Evolutionary conservation across 2,113 vertebrate species (phyloP).

Genomic region (Craseonycteris thonglongyai): DNA sequence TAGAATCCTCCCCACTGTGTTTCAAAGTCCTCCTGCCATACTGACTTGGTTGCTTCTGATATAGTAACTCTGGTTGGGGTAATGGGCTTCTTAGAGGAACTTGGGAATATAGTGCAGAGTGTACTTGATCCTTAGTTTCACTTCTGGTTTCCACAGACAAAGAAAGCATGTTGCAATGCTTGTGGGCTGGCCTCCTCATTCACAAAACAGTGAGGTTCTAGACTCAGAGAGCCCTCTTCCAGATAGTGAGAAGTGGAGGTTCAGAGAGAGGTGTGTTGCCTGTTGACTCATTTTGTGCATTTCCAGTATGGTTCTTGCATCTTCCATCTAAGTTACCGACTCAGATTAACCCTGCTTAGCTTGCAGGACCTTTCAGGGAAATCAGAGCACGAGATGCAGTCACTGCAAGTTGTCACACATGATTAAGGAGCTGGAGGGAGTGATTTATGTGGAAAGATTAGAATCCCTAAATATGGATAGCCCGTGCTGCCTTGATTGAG

Average conservation of each 20-base stretch:
- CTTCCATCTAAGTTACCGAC: slow-evolving; percentile 54
- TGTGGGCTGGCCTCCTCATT: neutral
- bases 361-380: slow-evolving; percentile 70
- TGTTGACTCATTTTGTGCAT: slow-evolving; percentile 36
- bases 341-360: slow-evolving; percentile 69
- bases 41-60: neutral
- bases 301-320: slow-evolving; percentile 43
- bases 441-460: slow-evolving; percentile 70
- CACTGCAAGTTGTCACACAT: slow-evolving; percentile 68
- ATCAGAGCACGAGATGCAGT: slow-evolving; percentile 60
- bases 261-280: neutral
- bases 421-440: slow-evolving; percentile 65
- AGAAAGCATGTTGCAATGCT: neutral
- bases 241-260: rapidly evolving
- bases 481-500: slow-evolving; percentile 4
- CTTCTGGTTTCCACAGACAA: neutral
- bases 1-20: neutral
- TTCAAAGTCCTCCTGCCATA: neutral
- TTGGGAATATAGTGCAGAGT: neutral
- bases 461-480: slow-evolving; percentile 57
- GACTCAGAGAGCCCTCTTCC: neutral
- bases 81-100: neutral
- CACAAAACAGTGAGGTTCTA: neutral
- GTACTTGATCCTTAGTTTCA: neutral
- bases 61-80: neutral